These are phyloP conservation scores for Cydia amplana DNA, from an alignment of 1,140 invertebrate genomes.

Conservation along the genomic window DNA sequence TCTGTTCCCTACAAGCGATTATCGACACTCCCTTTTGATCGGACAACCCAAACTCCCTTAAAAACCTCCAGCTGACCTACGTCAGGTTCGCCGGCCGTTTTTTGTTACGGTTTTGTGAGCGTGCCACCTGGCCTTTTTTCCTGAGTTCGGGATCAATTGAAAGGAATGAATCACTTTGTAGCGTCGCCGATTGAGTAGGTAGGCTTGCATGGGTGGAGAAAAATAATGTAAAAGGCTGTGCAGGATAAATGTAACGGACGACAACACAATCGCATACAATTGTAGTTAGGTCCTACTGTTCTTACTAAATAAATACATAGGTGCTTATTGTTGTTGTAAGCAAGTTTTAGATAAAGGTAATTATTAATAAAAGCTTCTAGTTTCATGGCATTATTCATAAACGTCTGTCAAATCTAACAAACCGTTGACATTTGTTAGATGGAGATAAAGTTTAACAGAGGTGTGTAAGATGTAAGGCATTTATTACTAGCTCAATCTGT, in stretches of 20 bases:
- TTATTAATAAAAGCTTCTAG: too few relatives aligned
- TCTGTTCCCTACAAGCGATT: conserved; percentile 47
- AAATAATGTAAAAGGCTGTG: neutral
- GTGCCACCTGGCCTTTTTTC: conserved; percentile 75
- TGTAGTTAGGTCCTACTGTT: neutral
- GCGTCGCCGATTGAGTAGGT: conserved; percentile 44
- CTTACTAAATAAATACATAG: neutral
- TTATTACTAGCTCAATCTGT: too few relatives aligned
- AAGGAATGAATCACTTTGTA: conserved; percentile 62
- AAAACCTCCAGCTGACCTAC: conserved; percentile 35
- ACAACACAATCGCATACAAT: neutral
- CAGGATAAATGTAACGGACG: neutral
- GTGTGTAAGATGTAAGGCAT: too few relatives aligned
- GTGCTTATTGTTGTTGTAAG: too few relatives aligned
- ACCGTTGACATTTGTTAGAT: too few relatives aligned
- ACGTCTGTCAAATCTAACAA: too few relatives aligned
- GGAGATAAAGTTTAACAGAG: too few relatives aligned
- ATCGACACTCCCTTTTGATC: conserved; percentile 44
- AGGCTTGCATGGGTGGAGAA: conserved; percentile 34
- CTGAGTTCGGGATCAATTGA: conserved; percentile 59
- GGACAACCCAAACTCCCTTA: conserved; percentile 53
- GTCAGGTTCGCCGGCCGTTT: conserved; percentile 53
- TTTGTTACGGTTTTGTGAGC: conserved; percentile 61
- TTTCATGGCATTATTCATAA: too few relatives aligned
- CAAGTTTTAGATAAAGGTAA: too few relatives aligned